phyloP scores from a whole-genome alignment of 1,140 invertebrate genomes.

The Daktulosphaira vitifoliae region DNA sequence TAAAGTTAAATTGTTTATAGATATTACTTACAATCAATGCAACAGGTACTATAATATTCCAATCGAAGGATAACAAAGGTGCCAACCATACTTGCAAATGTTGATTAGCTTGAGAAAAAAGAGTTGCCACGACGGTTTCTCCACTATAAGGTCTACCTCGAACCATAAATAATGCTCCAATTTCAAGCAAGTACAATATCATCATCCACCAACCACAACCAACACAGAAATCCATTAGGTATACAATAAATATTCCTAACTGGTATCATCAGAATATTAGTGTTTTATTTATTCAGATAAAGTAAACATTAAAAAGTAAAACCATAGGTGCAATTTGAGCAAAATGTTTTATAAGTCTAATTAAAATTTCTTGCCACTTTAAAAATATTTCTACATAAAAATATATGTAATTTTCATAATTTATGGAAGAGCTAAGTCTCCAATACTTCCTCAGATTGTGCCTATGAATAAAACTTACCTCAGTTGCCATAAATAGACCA shows the following conservation, averaged over 20 bases:
- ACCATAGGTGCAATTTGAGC: too few relatives aligned
- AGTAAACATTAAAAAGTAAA: too few relatives aligned
- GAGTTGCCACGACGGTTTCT: slow-evolving; percentile 61
- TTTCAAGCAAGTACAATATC: slow-evolving; percentile 63
- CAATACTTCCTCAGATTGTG: too few relatives aligned
- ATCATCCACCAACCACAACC: slow-evolving; percentile 80
- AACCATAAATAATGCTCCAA: slow-evolving; percentile 70
- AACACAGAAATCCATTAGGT: slow-evolving; percentile 73
- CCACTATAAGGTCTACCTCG: slow-evolving; percentile 74
- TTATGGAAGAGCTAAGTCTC: too few relatives aligned
- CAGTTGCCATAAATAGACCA: slow-evolving; percentile 80
- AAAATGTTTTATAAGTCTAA: too few relatives aligned
- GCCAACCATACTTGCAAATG: slow-evolving; percentile 53
- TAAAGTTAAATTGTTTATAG: not conserved
- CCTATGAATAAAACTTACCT: slow-evolving; percentile 51
- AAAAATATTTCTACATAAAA: too few relatives aligned
- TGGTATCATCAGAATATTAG: too few relatives aligned
- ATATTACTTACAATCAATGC: slow-evolving; percentile 57
- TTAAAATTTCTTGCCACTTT: too few relatives aligned
- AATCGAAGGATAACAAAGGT: slow-evolving; percentile 69
- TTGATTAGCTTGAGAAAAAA: slow-evolving; percentile 48
- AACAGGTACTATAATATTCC: slow-evolving; percentile 77
- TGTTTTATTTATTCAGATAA: too few relatives aligned
- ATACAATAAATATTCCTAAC: slow-evolving; percentile 73
- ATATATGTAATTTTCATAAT: too few relatives aligned